Percentiles rank a stretch among this genome's conserved stretches.
Evolutionary conservation across 2,113 vertebrate species (phyloP).

Genomic region (Danio rerio): DNA sequence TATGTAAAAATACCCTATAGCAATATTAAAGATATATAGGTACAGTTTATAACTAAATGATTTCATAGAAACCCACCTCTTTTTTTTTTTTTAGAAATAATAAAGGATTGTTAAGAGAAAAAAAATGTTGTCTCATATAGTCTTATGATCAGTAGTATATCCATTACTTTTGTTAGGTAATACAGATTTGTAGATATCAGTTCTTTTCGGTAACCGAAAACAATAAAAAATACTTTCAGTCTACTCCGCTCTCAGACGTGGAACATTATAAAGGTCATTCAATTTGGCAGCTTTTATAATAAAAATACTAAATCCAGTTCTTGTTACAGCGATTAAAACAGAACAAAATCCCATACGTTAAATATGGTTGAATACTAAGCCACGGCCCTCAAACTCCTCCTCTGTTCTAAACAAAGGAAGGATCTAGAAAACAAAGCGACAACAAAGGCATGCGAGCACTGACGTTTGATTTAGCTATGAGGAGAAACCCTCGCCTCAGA

Average conservation of each 20-base stretch:
- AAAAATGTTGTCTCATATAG: not conserved
- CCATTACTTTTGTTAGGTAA: constrained; percentile 2
- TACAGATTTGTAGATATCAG: not conserved
- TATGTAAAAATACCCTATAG: constrained; percentile 29
- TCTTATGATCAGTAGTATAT: constrained; percentile 1
- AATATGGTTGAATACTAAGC: constrained; percentile 45
- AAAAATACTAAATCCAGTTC: constrained; percentile 24
- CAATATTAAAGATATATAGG: constrained; percentile 31
- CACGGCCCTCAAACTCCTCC: constrained; percentile 27
- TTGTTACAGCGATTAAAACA: constrained; percentile 22
- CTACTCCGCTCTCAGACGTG: constrained; percentile 4
- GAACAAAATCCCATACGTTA: constrained; percentile 29
- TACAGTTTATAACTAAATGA: constrained; percentile 35
- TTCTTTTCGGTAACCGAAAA: not conserved
- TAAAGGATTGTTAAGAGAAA: not conserved
- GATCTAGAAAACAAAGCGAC: constrained; percentile 61
- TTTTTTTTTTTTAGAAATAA: not conserved
- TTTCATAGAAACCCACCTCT: constrained; percentile 27
- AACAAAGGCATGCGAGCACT: constrained; percentile 61
- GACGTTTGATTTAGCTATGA: constrained; percentile 47
- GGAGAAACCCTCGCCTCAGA: constrained; percentile 37
- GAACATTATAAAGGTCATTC: constrained; percentile 25
- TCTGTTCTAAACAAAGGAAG: constrained; percentile 35
- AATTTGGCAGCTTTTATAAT: constrained; percentile 39
- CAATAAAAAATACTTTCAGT: not conserved